Percentiles rank a stretch among this genome's conserved stretches.
phyloP scores from a whole-genome alignment of 92 coral and sea anemone genomes.

The Anthopleura xanthogrammica region DNA sequence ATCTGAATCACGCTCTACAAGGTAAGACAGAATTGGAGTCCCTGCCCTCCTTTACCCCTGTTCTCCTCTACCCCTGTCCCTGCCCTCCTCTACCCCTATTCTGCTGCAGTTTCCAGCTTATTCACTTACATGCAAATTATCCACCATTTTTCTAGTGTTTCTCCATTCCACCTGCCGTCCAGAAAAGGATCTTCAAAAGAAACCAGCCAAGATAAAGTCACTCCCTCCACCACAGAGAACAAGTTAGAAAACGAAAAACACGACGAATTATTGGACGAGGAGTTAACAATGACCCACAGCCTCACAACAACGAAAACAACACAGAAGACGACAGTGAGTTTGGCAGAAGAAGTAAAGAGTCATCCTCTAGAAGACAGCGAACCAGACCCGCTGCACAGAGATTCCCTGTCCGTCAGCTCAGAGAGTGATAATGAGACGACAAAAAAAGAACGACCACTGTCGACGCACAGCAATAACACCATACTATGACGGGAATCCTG shows the following conservation, averaged over 20 bases:
- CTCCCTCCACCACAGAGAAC: neutral
- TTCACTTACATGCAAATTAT: neutral
- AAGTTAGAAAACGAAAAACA: neutral
- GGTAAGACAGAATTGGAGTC: neutral
- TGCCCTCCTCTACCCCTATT: no score
- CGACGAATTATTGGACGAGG: neutral
- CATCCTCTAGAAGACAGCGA: conserved; percentile 20
- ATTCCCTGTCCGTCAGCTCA: neutral
- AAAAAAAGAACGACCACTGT: conserved; percentile 21
- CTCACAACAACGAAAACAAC: conserved; percentile 1
- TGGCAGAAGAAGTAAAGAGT: neutral
- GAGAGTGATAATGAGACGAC: conserved; percentile 1
- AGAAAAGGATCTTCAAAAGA: conserved; percentile 20
- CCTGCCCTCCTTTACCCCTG: no score
- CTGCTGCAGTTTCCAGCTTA: neutral
- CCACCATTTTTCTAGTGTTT: conserved; percentile 4
- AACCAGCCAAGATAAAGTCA: conserved; percentile 1
- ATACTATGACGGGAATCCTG: conserved; percentile 35
- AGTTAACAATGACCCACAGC: neutral
- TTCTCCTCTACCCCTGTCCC: no score
- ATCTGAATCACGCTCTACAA: neutral
- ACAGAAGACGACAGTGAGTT: conserved; percentile 1
- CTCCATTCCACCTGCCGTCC: conserved; percentile 24
- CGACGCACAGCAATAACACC: conserved; percentile 23
- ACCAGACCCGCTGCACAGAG: neutral